A percentile compares a stretch with the other conserved stretches of the same genome.
These are phyloP conservation scores for Atta colombica DNA, from an alignment of 1,140 invertebrate species.

Conservation along the genomic window DNA sequence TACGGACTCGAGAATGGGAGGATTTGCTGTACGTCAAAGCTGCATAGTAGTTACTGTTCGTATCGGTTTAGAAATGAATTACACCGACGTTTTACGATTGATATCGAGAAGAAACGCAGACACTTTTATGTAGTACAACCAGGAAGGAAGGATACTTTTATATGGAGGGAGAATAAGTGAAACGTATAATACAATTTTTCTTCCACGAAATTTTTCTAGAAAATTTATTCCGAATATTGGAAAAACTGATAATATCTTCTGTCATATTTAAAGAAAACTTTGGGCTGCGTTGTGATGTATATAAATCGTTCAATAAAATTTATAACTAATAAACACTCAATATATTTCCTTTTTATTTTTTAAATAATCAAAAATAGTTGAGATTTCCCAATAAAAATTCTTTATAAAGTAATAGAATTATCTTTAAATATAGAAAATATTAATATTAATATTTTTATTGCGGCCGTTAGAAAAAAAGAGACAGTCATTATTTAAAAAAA, in stretches of 20 bases:
- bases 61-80: slow-evolving; percentile 21
- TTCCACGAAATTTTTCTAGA: neutral
- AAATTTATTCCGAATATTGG: slow-evolving; percentile 18
- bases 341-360: neutral
- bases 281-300: neutral
- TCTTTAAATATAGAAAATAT: slow-evolving; percentile 8
- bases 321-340: neutral
- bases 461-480: neutral
- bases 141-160: neutral
- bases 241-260: slow-evolving; percentile 7
- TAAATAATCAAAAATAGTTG: neutral
- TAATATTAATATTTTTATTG: slow-evolving; percentile 15
- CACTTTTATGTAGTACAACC: neutral
- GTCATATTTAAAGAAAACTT: slow-evolving; percentile 7
- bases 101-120: neutral
- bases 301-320: neutral
- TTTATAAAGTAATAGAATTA: slow-evolving; percentile 8
- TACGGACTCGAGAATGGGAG: neutral
- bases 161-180: neutral
- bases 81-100: neutral
- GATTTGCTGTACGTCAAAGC: slow-evolving; percentile 23
- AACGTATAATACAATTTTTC: slow-evolving; percentile 14
- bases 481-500: neutral
- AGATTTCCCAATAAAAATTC: neutral
- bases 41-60: neutral